A percentile compares a stretch with the other conserved stretches of the same genome.
Conservation (phyloP, 2,113 vertebrate species). For the Leptodactylus fuscus region DNA sequence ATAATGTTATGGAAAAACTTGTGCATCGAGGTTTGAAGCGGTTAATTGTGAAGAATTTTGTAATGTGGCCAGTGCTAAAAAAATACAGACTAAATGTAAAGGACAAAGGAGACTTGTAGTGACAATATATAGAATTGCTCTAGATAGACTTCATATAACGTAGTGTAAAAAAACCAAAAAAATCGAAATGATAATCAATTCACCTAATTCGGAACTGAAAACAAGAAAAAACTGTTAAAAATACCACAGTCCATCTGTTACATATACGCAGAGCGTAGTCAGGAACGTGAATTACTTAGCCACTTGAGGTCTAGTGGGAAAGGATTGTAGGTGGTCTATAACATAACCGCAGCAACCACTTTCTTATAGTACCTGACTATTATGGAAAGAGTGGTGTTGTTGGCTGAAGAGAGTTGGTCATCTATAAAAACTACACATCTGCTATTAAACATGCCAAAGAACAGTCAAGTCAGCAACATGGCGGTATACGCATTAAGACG, state of each 20-base stretch:
- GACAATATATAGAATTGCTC: too few relatives aligned
- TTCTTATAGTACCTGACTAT: constrained; percentile 11
- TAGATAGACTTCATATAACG: not conserved
- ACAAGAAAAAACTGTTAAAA: not conserved
- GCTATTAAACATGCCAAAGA: not conserved
- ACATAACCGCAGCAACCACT: constrained; percentile 39
- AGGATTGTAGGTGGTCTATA: constrained; percentile 37
- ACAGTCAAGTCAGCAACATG: not conserved
- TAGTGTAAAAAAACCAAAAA: too few relatives aligned
- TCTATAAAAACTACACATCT: constrained; percentile 25
- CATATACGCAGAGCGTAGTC: not conserved
- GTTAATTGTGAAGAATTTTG: constrained; percentile 4
- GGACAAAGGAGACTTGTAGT: too few relatives aligned
- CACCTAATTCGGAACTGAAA: not conserved
- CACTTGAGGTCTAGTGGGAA: not conserved
- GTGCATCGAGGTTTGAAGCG: not conserved
- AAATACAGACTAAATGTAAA: not conserved
- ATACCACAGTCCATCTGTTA: not conserved
- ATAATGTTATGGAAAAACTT: constrained; percentile 5
- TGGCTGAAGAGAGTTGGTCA: not conserved
- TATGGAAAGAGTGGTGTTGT: constrained; percentile 26
- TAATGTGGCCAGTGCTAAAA: not conserved
- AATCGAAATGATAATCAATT: too few relatives aligned
- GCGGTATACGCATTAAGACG: not conserved
- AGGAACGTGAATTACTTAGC: not conserved